Evolutionary conservation across 2,888 invertebrate genomes (phyloP), one percentile per base, ranked within the genome.

Genomic region (Pyrrhia umbra): DNA sequence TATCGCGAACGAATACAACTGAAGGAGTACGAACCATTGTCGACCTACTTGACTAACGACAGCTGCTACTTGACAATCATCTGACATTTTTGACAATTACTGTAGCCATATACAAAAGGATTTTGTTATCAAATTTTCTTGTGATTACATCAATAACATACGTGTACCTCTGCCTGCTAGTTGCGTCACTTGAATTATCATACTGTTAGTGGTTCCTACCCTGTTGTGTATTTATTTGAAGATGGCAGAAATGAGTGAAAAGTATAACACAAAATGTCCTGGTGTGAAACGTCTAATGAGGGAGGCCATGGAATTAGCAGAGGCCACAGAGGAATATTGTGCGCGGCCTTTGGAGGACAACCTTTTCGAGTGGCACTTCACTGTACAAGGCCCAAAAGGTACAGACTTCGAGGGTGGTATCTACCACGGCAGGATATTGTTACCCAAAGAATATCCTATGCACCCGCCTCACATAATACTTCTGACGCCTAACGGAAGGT

Each of bases 351-450:
- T 99, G 49, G 98, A 98, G 90, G 99, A 99, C 88, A 99, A 99
- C 92, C 94, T 99, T 54, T 99, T 99, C 90, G 99, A 99, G 89
- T 99, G 99, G 99, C 99, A 99, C 91, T 99, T 99, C 88, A 99
- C 99, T 0, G 97, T 99, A 3, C 96, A 97, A 83, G 99, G 99
- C 6, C 98, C 99, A 2, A 96, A 96, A 55, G 97, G 97, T 21
- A 97, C 98, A 0, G 98, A 98, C 79, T 99, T 98, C 90, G 97
- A 98, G 81, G 97, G 97, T 66, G 99, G 99, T 34, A 96, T 98
- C 71, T 99, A 99, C 89, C 99, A 99, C 89, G 99, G 98, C 4
- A 95, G 98, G 80, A 98, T 99, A 87, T 93, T 98, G 63, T 94
- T 99, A 74, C 99, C 99, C 0, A 96, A 98, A 56, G 98, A 99